Percentiles rank a stretch among this genome's conserved stretches.
phyloP scores from a whole-genome alignment of 2,113 vertebrate genomes.

The Cepphus grylle region DNA sequence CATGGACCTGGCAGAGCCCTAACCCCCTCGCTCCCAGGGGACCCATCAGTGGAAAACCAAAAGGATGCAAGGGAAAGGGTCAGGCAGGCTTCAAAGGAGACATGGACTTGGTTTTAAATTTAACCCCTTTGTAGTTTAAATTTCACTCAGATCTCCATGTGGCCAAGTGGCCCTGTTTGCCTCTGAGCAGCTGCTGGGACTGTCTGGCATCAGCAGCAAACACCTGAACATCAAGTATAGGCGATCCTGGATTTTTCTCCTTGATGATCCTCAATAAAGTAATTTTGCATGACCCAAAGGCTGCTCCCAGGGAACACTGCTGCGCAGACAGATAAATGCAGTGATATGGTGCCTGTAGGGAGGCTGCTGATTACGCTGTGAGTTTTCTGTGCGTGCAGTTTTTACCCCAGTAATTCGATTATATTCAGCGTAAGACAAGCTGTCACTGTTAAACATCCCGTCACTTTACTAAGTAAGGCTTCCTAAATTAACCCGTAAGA shows the following conservation, averaged over 20 bases:
- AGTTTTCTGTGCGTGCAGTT: neutral
- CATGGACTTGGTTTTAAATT: conserved; percentile 37
- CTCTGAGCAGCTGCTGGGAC: neutral
- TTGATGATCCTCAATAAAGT: neutral
- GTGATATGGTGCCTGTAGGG: neutral
- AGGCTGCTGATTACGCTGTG: neutral
- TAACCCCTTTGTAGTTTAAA: conserved; percentile 28
- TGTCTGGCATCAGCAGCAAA: neutral
- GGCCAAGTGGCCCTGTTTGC: neutral
- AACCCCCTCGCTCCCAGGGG: neutral
- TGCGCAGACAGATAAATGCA: neutral
- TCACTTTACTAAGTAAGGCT: neutral
- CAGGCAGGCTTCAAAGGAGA: conserved; percentile 35
- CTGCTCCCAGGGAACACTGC: neutral
- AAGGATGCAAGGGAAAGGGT: neutral
- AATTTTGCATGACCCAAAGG: neutral
- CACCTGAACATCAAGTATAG: accelerated
- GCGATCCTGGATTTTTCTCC: neutral
- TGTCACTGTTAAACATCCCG: neutral
- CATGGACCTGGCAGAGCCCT: neutral
- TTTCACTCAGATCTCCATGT: conserved; percentile 17
- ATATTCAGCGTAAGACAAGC: neutral
- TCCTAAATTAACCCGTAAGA: neutral
- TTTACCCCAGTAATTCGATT: neutral
- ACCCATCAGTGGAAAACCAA: neutral